Evolutionary conservation across 2,113 vertebrate genomes (phyloP), one percentile per base, ranked within the genome.

Genomic region (Ctenodactylus gundi): DNA sequence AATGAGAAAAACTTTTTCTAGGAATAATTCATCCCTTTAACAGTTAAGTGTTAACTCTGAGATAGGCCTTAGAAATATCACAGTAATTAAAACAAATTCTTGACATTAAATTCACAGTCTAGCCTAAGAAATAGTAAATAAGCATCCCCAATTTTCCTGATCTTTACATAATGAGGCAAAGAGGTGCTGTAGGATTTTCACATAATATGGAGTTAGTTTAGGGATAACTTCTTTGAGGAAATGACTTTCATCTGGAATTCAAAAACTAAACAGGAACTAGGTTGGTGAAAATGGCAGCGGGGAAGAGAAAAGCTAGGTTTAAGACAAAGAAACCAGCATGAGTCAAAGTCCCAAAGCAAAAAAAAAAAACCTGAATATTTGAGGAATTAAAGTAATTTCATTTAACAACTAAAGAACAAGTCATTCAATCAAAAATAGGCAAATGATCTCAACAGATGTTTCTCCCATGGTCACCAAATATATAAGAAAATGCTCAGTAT

Each of bases 381-480:
- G 55, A 83, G 53, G 20, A 77, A 81, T 76, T 86, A 75, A 91
- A 88, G 68, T 81, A 39, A 75, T n/a, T n/a, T n/a, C n/a, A n/a
- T n/a, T n/a, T n/a, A n/a, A n/a, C n/a, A n/a, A n/a, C n/a, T n/a
- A n/a, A n/a, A n/a, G 29, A 17, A 51, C 46, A 51, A 73, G 29
- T 75, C 46, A 75, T 34, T 46, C 44, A 49, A 17, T 6, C 25
- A 46, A 72, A 49, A 29, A 34, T 34, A 46, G 34, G 31, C 29
- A 75, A 75, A 51, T 34, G 72, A 34, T 21, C 72, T 75, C 15
- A 51, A 49, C 8, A 75, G 29, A 75, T 51, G 34, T 12, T 51
- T 34, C 46, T 34, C 72, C 49, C 49, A 75, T 51, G 20, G 8
- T 31, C 72, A 75, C 11, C 21, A 70, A 41, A 51, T 12, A 75